These are phyloP conservation scores for Oncorhynchus masou DNA, from an alignment of 2,113 vertebrate genomes.

Conservation along the genomic window DNA sequence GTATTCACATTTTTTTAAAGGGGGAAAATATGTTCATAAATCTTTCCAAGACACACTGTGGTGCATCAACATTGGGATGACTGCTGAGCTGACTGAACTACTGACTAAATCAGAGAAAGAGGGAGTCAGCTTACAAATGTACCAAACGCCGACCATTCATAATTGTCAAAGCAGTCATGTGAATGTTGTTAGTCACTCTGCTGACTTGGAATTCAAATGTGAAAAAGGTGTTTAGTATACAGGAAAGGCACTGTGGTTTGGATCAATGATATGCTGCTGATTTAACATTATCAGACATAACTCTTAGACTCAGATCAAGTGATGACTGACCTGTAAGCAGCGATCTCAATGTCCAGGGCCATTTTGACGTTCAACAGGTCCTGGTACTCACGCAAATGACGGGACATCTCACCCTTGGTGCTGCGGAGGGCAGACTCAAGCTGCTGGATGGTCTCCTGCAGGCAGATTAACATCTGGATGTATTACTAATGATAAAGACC, in stretches of 20 bases:
- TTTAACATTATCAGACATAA: not conserved
- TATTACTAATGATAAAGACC: no score
- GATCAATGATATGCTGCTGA: not conserved
- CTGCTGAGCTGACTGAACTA: not conserved
- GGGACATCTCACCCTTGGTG: slow-evolving; percentile 94
- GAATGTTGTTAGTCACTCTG: no score
- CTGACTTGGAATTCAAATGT: no score
- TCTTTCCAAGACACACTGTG: not conserved
- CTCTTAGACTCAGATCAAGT: not conserved
- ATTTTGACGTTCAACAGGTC: slow-evolving; percentile 97
- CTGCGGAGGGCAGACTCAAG: slow-evolving; percentile 85
- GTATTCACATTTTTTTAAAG: not conserved
- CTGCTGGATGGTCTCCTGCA: slow-evolving; percentile 87
- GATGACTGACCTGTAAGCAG: slow-evolving; percentile 86
- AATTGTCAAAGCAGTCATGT: no score
- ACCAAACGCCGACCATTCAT: not conserved
- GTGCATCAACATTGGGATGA: not conserved
- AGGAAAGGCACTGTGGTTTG: not conserved
- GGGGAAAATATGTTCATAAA: not conserved
- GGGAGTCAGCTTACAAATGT: not conserved
- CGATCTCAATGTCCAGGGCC: slow-evolving; percentile 96
- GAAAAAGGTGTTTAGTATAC: no score
- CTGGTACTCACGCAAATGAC: slow-evolving; percentile 93
- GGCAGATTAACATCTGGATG: slow-evolving; percentile 11
- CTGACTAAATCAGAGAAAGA: not conserved